Evolutionary conservation across 2,797 vertebrate genomes (phyloP).

Genomic region (Aplochiton taeniatus): DNA sequence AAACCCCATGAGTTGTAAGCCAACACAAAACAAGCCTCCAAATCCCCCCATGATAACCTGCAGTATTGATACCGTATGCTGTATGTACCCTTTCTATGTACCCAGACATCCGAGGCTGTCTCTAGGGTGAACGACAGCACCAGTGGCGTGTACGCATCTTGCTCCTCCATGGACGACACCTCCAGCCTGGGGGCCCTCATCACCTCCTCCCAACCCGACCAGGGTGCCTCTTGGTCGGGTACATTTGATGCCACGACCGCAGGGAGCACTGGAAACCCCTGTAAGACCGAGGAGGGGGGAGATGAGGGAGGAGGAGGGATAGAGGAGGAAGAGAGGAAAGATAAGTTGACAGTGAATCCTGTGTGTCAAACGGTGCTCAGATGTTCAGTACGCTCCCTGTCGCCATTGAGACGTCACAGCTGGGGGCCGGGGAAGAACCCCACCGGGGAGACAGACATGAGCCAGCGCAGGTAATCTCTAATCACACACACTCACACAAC

Average conservation of each 20-base stretch:
- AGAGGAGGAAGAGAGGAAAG: conserved; percentile 83
- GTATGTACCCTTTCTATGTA: background rate
- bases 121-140: conserved; percentile 30
- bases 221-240: conserved; percentile 9
- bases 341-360: conserved; percentile 80
- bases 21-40: too few relatives aligned
- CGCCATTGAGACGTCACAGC: conserved; percentile 88
- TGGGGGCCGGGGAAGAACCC: conserved; percentile 85
- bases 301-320: conserved; percentile 51
- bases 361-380: conserved; percentile 67
- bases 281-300: conserved; percentile 54
- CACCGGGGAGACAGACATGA: conserved; percentile 72
- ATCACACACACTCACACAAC: background rate
- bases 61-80: too few relatives aligned
- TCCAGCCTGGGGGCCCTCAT: conserved; percentile 26
- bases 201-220: conserved; percentile 15
- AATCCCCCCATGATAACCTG: too few relatives aligned
- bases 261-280: conserved; percentile 52
- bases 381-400: conserved; percentile 76
- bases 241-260: conserved; percentile 1
- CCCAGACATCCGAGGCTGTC: conserved; percentile 46
- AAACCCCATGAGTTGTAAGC: too few relatives aligned
- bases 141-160: conserved; percentile 43
- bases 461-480: conserved; percentile 80
- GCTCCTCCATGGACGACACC: conserved; percentile 80